These are phyloP conservation scores for Diachrysia chrysitis DNA, from an alignment of 2,888 invertebrate genomes.

Conservation along the genomic window DNA sequence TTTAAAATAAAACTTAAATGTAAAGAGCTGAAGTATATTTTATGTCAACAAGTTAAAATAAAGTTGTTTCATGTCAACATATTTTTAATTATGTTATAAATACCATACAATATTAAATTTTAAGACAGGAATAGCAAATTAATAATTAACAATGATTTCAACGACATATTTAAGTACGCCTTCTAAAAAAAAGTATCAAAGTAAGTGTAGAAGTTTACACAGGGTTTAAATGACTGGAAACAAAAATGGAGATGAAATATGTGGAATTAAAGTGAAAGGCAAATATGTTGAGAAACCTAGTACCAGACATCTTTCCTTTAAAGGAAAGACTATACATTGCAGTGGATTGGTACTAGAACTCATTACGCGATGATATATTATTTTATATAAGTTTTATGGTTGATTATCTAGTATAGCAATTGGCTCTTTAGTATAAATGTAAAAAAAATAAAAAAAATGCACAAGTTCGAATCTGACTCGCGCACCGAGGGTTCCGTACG, in stretches of 20 bases:
- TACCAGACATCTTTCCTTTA: constrained; percentile 4
- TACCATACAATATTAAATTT: too few relatives aligned
- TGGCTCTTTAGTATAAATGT: not conserved
- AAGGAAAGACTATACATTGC: not conserved
- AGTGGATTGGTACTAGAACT: constrained; percentile 1
- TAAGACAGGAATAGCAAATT: too few relatives aligned
- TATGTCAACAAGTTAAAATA: not conserved
- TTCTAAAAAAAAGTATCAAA: too few relatives aligned
- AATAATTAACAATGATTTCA: too few relatives aligned
- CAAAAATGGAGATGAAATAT: constrained; percentile 1
- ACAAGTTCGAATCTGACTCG: too few relatives aligned
- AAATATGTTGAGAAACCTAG: constrained; percentile 4
- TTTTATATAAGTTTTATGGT: not conserved
- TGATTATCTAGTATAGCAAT: not conserved
- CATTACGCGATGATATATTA: not conserved
- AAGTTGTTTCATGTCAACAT: not conserved
- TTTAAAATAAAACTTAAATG: constrained; percentile 7
- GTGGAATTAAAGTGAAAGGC: constrained; percentile 4
- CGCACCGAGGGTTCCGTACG: too few relatives aligned
- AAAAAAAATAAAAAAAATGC: too few relatives aligned
- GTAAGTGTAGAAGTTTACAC: too few relatives aligned
- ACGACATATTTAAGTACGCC: too few relatives aligned
- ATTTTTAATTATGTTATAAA: not conserved
- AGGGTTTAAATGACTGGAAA: too few relatives aligned
- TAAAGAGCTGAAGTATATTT: not conserved